These are phyloP conservation scores for Enteromius mattozi DNA, from an alignment of 2,797 vertebrate genomes.

Conservation along the genomic window DNA sequence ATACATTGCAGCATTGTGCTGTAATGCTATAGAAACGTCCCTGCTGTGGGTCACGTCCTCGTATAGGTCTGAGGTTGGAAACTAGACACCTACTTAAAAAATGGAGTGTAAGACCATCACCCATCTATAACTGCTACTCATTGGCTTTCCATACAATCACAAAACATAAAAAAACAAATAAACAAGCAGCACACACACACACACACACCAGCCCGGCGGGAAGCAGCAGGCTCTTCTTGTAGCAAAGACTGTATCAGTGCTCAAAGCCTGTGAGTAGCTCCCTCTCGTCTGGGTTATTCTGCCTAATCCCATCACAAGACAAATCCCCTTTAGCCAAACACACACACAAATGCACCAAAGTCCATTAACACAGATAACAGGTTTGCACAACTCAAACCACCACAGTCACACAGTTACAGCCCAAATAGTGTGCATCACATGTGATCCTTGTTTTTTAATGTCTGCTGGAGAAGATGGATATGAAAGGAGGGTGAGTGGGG, in stretches of 20 bases:
- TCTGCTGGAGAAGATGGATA: neutral
- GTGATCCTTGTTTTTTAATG: conserved; percentile 12
- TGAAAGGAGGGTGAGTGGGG: neutral
- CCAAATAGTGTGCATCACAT: conserved; percentile 6
- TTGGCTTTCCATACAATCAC: neutral
- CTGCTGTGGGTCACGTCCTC: neutral
- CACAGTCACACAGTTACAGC: conserved; percentile 11
- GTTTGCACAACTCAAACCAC: conserved; percentile 47
- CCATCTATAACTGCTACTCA: neutral
- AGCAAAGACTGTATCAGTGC: conserved; percentile 48
- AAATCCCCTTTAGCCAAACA: conserved; percentile 60
- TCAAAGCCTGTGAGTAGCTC: conserved; percentile 45
- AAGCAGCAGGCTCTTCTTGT: conserved; percentile 18
- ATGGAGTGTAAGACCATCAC: neutral
- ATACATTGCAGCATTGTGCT: neutral
- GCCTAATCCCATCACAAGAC: conserved; percentile 62
- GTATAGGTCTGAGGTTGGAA: neutral
- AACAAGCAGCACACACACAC: conserved; percentile 7
- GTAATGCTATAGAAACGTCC: neutral
- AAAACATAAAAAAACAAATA: neutral
- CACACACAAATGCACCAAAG: conserved; percentile 58
- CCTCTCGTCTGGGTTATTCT: conserved; percentile 51
- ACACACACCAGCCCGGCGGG: conserved; percentile 39
- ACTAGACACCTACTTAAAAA: neutral
- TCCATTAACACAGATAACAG: conserved; percentile 60